Evolutionary conservation across 1,140 invertebrate genomes (phyloP), one percentile per base, ranked within the genome.

Genomic region (Caerostris darwini): DNA sequence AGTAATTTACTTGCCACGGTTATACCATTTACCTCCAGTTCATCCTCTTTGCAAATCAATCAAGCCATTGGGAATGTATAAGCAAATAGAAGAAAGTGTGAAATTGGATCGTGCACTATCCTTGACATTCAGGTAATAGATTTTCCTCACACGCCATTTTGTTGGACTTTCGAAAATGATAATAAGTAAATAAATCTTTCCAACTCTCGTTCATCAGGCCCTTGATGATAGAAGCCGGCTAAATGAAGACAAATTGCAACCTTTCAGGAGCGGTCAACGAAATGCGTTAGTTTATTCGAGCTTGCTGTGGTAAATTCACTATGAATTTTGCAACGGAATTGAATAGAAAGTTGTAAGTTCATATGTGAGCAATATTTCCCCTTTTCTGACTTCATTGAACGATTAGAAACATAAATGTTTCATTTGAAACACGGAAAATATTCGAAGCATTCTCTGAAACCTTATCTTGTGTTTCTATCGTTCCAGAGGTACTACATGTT

Each of bases 141-240:
- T 14, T 64, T 17, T 64, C 12, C 61, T 14, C 17, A 5, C 61
- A 5, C 14, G 12, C 14, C 61, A 64, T 64, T 77, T 77, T 77
- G 71, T 77, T 53, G 7, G 14, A 19, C n/a, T 53, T 53, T n/a
- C n/a, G n/a, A 77, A 77, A 77, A 77, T 77, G 71, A 77, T 77
- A 14, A 77, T 77, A 34, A 77, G 71, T 77, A 77, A 77, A 77
- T 77, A 77, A 77, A 34, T 77, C 71, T 77, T 64, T 77, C 71
- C 17, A 10, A 19, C 71, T 8, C 34, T 19, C 34, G n/a, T 53
- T 77, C 71, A 77, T 19, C n/a, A 77, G 0, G 34, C 7, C 0
- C n/a, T 77, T 77, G 71, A 77, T 77, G 71, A 10, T 12, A n/a
- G 71, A 77, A 77, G 71, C 5, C 8, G 7, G 8, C 71, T 53